These are phyloP conservation scores for Mirounga angustirostris DNA, from an alignment of 2,113 vertebrate species.

Conservation along the genomic window DNA sequence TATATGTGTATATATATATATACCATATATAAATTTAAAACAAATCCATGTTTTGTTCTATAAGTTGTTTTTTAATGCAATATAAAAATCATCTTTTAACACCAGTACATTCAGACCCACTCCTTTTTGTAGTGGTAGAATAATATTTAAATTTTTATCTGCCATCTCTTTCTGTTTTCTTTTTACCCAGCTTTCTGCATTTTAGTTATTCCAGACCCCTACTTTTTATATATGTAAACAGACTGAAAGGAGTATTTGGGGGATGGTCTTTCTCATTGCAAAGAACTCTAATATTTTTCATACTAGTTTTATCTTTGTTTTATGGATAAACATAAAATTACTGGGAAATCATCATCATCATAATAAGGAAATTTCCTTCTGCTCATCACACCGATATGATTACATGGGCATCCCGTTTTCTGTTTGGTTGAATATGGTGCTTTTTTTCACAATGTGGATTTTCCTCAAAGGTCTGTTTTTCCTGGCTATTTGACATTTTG, in stretches of 20 bases:
- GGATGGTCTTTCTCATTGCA: not conserved
- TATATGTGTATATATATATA: not conserved
- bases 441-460: not conserved
- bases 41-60: not conserved
- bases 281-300: not conserved
- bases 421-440: not conserved
- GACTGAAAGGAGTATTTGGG: not conserved
- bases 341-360: not conserved
- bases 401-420: not conserved
- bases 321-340: not conserved
- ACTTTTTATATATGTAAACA: not conserved
- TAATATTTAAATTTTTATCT: not conserved
- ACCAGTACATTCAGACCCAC: not conserved
- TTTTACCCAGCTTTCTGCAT: not conserved
- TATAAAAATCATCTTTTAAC: constrained; percentile 17
- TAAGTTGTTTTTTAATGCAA: not conserved
- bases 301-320: not conserved
- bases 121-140: not conserved
- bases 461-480: not conserved
- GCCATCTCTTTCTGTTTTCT: not conserved
- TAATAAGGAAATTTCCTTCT: not conserved
- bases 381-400: not conserved
- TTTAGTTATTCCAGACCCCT: not conserved
- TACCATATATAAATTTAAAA: not conserved
- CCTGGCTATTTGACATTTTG: not conserved